phyloP scores from a whole-genome alignment of 2,888 invertebrate genomes.

The Philaethria dido region DNA sequence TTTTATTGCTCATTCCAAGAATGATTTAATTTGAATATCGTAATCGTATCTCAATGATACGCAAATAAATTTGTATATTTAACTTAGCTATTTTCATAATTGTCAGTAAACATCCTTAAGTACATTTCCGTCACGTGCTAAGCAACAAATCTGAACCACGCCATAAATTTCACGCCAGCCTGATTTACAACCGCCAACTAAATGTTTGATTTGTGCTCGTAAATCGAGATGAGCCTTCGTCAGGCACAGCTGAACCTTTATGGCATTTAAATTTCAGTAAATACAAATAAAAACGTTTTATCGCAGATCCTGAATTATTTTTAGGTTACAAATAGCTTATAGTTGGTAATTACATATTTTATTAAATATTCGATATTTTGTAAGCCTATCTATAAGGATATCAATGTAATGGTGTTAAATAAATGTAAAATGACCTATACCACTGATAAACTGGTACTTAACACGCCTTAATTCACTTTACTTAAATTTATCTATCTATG shows the following conservation, averaged over 20 bases:
- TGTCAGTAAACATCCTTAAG: constrained; percentile 39
- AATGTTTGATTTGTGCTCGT: constrained; percentile 81
- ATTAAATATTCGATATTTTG: no score
- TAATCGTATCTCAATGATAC: not conserved
- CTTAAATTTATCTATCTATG: no score
- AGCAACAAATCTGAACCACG: constrained; percentile 57
- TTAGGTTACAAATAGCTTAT: not conserved
- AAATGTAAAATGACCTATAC: no score
- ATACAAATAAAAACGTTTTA: constrained; percentile 32
- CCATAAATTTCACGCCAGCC: constrained; percentile 74
- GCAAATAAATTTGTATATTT: not conserved
- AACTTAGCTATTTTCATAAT: constrained; percentile 24
- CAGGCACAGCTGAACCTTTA: constrained; percentile 63
- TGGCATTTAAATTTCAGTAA: constrained; percentile 42
- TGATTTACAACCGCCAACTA: constrained; percentile 78
- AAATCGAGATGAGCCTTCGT: constrained; percentile 81
- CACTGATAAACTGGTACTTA: no score
- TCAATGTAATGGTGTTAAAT: no score
- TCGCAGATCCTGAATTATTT: constrained; percentile 1
- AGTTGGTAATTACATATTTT: no score
- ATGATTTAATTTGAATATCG: no score
- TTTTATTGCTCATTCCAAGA: no score
- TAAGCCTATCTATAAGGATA: no score
- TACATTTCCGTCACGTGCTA: constrained; percentile 60
- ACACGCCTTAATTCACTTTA: no score